Percentiles rank a stretch among this genome's conserved stretches.
Evolutionary conservation across 64 coral and sea anemone genomes (phyloP).

Genomic region (Hydrozoanthus tunicans): DNA sequence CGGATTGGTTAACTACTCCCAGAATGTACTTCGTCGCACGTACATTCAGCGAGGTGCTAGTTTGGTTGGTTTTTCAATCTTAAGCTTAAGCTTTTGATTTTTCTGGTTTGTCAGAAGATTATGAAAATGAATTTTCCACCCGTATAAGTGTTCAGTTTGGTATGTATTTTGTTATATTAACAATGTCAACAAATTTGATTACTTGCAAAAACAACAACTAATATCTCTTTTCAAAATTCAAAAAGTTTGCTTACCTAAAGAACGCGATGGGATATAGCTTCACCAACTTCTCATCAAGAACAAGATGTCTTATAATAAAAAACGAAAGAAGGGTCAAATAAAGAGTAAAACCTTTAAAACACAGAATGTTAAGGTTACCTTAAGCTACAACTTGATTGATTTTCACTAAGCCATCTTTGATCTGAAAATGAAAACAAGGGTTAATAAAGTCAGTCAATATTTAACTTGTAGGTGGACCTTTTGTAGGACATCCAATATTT

Average conservation of each 20-base stretch:
- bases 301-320: slow-evolving; percentile 3
- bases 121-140: too few species aligned
- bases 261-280: slow-evolving; percentile 19
- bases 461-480: not conserved
- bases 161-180: too few species aligned
- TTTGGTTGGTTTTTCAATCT: too few species aligned
- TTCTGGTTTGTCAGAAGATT: too few species aligned
- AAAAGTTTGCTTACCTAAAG: slow-evolving; percentile 26
- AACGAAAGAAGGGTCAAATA: not conserved
- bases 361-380: not conserved
- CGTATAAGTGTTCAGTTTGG: too few species aligned
- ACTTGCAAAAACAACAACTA: too few species aligned
- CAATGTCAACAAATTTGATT: too few species aligned
- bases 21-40: too few species aligned
- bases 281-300: slow-evolving; percentile 14
- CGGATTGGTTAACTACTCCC: too few species aligned
- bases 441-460: not conserved
- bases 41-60: too few species aligned
- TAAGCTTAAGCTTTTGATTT: too few species aligned
- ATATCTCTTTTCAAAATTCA: too few species aligned
- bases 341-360: not conserved
- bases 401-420: not conserved
- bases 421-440: not conserved
- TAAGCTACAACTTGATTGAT: not conserved
- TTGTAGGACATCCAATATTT: not conserved